These are phyloP conservation scores for Pentamera pediparva DNA, from an alignment of 53 echinoderm and acorn worm species.

Conservation along the genomic window DNA sequence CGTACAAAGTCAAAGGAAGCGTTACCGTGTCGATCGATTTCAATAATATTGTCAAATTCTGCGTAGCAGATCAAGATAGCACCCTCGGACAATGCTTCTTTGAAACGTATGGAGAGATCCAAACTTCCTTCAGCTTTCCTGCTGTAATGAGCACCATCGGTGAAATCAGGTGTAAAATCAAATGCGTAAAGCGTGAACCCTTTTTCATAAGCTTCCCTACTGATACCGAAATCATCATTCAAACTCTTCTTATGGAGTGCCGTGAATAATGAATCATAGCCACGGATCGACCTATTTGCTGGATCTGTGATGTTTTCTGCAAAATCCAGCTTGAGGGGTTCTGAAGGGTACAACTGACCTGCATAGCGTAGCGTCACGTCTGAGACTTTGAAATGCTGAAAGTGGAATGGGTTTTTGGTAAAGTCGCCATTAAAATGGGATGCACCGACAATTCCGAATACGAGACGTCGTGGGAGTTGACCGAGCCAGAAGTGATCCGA, in stretches of 20 bases:
- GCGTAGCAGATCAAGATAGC: slow-evolving; percentile 26
- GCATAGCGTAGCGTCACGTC: not conserved
- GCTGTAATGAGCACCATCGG: slow-evolving; percentile 50
- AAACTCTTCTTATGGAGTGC: too few species aligned
- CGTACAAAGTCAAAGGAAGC: slow-evolving; percentile 20
- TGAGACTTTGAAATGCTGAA: slow-evolving; percentile 21
- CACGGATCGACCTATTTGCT: too few species aligned
- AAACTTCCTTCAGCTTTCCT: slow-evolving; percentile 27
- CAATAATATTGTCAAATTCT: slow-evolving; percentile 39
- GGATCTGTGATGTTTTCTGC: not conserved
- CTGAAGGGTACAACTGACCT: not conserved
- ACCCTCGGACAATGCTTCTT: not conserved
- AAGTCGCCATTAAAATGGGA: slow-evolving; percentile 41
- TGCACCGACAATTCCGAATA: slow-evolving; percentile 42
- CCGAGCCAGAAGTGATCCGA: slow-evolving; percentile 45
- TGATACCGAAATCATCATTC: not conserved
- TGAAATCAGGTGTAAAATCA: slow-evolving; percentile 64
- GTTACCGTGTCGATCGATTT: slow-evolving; percentile 40
- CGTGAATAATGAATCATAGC: too few species aligned
- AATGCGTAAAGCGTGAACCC: slow-evolving; percentile 36
- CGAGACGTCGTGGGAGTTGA: slow-evolving; percentile 46
- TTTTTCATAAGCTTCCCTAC: not conserved
- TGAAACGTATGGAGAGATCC: slow-evolving; percentile 21
- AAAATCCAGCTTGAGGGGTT: not conserved
- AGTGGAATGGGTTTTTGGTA: slow-evolving; percentile 52